Percentiles rank a stretch among this genome's conserved stretches.
Conservation (phyloP, 1,140 invertebrate species). For the Brachionus sp. region DNA sequence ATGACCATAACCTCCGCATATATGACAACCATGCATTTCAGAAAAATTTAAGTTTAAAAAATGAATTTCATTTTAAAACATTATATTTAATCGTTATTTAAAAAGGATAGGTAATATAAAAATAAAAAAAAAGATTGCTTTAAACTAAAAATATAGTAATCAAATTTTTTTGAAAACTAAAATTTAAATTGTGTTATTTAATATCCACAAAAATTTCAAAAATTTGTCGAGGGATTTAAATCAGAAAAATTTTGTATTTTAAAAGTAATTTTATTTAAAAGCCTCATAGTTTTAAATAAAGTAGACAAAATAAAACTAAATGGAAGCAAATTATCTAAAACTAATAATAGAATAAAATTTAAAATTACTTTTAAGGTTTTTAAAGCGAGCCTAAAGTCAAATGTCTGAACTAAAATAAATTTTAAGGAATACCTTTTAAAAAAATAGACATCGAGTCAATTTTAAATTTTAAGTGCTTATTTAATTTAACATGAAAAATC, state of each 20-base stretch:
- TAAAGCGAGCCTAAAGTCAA: neutral
- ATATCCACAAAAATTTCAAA: no score
- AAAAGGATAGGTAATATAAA: neutral
- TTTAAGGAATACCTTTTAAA: neutral
- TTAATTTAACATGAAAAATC: neutral
- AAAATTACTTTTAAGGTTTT: neutral
- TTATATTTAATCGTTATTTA: neutral
- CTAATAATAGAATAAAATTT: no score
- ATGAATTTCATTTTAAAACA: neutral
- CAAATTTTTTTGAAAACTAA: neutral
- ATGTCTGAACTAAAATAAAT: neutral
- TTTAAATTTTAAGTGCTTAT: neutral
- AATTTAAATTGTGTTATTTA: no score
- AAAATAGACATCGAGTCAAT: neutral
- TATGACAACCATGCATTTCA: neutral
- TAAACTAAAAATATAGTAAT: neutral
- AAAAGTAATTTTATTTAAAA: neutral
- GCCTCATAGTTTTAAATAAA: neutral
- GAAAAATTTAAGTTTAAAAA: neutral
- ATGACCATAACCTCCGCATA: neutral
- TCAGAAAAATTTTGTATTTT: neutral
- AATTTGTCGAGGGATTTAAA: no score
- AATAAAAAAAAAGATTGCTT: neutral
- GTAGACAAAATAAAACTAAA: neutral
- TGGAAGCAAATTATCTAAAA: neutral